phyloP scores from a whole-genome alignment of 2,113 vertebrate genomes.

The Mesocricetus auratus region DNA sequence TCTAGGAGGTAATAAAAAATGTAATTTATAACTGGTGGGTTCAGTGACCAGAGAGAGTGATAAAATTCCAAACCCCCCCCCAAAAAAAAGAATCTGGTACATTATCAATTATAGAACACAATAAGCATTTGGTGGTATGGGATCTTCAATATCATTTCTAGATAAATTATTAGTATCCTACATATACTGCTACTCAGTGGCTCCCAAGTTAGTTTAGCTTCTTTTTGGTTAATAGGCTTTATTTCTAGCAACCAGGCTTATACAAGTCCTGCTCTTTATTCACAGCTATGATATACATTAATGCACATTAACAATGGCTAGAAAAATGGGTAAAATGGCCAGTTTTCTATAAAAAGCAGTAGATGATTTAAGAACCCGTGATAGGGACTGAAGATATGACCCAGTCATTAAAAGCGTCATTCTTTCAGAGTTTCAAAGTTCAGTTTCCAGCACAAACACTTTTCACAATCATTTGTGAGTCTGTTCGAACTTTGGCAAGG shows the following conservation, averaged over 20 bases:
- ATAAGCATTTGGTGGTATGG: too few relatives aligned
- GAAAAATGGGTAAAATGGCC: background rate
- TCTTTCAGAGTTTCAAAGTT: background rate
- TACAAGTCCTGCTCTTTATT: background rate
- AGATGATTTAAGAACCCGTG: background rate
- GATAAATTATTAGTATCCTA: background rate
- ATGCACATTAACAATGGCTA: background rate
- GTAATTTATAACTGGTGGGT: conserved; percentile 74
- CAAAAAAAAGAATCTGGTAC: background rate
- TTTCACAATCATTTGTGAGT: background rate
- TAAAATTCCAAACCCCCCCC: conserved; percentile 72
- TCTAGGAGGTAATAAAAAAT: conserved; percentile 73
- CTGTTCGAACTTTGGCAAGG: too few relatives aligned
- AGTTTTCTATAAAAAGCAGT: background rate
- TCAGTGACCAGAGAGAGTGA: conserved; percentile 70
- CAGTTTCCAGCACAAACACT: background rate
- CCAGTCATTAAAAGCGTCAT: background rate
- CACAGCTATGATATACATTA: background rate
- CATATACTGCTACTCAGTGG: fast-evolving
- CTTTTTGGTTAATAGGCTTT: background rate
- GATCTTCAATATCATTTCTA: background rate
- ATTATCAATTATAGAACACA: background rate
- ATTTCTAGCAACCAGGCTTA: background rate
- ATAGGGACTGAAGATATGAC: background rate
- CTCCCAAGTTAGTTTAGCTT: background rate